Evolutionary conservation across 1,140 invertebrate genomes (phyloP), one percentile per base, ranked within the genome.

Genomic region (Zaprionus lachaisei): DNA sequence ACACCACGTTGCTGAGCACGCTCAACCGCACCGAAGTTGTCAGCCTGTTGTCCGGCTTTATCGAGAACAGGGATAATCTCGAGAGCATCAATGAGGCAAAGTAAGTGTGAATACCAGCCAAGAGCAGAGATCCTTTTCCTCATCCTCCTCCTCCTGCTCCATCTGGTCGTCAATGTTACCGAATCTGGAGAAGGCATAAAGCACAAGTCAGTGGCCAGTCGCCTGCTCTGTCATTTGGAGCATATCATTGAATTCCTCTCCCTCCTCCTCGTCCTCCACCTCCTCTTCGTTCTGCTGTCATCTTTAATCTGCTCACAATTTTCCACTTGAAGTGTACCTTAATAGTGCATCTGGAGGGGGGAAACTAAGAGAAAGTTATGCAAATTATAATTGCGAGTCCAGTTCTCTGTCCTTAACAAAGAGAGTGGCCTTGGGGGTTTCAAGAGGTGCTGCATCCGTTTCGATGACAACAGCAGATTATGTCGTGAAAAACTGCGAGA

Each of bases 11-110:
- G 49, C 78, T 92, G 63, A 85, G 70, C 47, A 83, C 37, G 28
- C 74, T 92, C 14, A 92, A 92, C 70, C 79, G 92, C 44, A 81
- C 91, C n/a, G 92, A 92, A 78, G 80, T 92, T 57, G 82, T 92
- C 57, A 73, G 63, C 63, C 75, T 92, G 17, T 77, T 92, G 12
- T 83, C 92, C 9, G 76, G 80, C 57, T 92, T 92, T 20, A 92
- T 92, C 64, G 91, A 92, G n/a, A 92, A 92, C 62, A 82, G 79
- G 17, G 90, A 92, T 67, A 87, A 92, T 81, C 81, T 92, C 37
- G 72, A 85, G 49, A 92, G 70, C 73, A 91, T 92, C 67, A 92
- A 92, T 41, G 86, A 91, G 61, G 91, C 91, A 60, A 92, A 92
- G 91, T 92, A 66, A 91, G 91, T 92, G 34, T 15, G 28, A 14